phyloP scores from a whole-genome alignment of 1,140 invertebrate genomes.

The Araneus ventricosus region DNA sequence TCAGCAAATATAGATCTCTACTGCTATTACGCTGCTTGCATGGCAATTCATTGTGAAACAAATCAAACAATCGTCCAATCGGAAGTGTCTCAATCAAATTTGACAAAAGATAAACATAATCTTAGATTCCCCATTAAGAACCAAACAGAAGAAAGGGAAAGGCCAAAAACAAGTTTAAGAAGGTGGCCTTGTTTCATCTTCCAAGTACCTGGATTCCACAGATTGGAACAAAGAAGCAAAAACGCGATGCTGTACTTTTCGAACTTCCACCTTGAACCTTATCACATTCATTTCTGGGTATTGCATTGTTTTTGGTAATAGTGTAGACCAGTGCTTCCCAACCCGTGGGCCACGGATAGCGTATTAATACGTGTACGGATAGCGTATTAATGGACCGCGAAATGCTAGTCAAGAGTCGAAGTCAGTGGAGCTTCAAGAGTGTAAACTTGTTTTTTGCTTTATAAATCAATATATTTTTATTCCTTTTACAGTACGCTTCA shows the following conservation, averaged over 20 bases:
- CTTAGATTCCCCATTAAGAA: neutral
- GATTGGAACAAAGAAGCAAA: neutral
- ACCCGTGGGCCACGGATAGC: too few relatives aligned
- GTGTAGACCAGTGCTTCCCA: too few relatives aligned
- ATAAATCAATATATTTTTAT: too few relatives aligned
- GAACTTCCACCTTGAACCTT: constrained; percentile 6
- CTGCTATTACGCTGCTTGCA: neutral
- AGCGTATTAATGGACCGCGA: too few relatives aligned
- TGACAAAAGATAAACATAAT: neutral
- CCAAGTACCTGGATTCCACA: neutral
- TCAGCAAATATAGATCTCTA: neutral
- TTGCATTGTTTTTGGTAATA: too few relatives aligned
- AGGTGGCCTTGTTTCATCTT: neutral
- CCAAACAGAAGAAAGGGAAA: neutral
- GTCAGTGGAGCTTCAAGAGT: too few relatives aligned
- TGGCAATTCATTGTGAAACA: neutral
- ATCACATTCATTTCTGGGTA: neutral
- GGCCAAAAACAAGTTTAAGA: neutral
- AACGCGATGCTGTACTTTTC: neutral
- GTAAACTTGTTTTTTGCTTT: too few relatives aligned
- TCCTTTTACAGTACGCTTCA: too few relatives aligned
- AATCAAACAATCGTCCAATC: neutral
- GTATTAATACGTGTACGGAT: too few relatives aligned
- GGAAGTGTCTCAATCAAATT: neutral
- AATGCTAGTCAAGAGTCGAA: too few relatives aligned